A percentile compares a stretch with the other conserved stretches of the same genome.
These are phyloP conservation scores for Muscicapa striata DNA, from an alignment of 2,797 vertebrate species.

Conservation along the genomic window DNA sequence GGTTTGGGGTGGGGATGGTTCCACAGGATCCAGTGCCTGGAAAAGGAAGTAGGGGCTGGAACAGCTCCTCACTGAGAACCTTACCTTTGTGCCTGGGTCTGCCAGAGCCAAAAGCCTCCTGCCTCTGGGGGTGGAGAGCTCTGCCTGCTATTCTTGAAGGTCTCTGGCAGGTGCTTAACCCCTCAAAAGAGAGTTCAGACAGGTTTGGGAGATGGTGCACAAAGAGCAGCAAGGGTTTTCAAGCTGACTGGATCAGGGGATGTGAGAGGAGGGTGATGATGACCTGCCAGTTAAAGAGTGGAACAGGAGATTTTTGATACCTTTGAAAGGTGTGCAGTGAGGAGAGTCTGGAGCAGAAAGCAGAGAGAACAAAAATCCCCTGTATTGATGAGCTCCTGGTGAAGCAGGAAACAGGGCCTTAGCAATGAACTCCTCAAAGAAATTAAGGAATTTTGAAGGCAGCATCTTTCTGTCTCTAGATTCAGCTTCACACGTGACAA, in stretches of 20 bases:
- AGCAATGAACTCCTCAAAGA: conserved; percentile 45
- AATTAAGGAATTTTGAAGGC: conserved; percentile 44
- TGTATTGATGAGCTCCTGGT: neutral
- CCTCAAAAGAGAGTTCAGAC: neutral
- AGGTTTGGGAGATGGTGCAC: neutral
- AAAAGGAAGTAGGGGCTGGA: neutral
- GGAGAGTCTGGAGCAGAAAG: neutral
- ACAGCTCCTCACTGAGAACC: neutral
- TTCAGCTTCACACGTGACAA: neutral
- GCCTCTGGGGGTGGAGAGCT: neutral
- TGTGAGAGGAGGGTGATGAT: conserved; percentile 11
- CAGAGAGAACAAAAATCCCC: neutral
- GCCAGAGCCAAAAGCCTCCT: neutral
- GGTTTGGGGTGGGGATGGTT: neutral
- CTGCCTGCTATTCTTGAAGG: neutral
- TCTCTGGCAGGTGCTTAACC: neutral
- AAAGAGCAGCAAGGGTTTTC: neutral
- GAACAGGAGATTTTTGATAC: neutral
- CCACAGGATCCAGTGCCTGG: neutral
- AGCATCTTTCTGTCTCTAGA: neutral
- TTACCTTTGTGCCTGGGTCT: neutral
- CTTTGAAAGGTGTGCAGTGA: neutral
- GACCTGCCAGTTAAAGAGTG: neutral
- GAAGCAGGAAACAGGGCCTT: neutral
- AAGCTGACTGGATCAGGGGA: neutral